A percentile compares a stretch with the other conserved stretches of the same genome.
Conservation (phyloP, 1,140 invertebrate species). For the Ephestia elutella region DNA sequence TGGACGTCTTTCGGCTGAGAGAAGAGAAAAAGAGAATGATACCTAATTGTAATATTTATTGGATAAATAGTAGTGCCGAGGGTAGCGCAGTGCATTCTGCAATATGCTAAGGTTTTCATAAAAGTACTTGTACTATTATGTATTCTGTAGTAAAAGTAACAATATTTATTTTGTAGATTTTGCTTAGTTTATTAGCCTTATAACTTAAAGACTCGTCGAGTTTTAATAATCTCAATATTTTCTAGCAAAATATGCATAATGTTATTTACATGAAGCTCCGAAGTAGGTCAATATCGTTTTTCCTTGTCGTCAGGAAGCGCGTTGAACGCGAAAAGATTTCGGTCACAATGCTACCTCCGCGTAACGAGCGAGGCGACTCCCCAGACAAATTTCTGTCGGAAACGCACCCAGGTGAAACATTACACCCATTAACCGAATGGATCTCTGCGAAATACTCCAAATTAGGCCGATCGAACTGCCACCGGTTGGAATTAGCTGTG, state of each 20-base stretch:
- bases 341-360: constrained; percentile 13
- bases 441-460: constrained; percentile 37
- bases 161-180: no score
- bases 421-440: constrained; percentile 40
- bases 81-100: no score
- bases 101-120: no score
- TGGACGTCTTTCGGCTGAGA: no score
- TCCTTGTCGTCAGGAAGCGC: background rate
- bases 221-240: background rate
- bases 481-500: constrained; percentile 37
- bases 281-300: background rate
- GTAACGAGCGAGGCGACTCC: constrained; percentile 16
- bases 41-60: no score
- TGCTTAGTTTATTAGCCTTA: no score
- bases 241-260: background rate
- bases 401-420: constrained; percentile 47
- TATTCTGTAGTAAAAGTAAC: no score
- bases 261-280: background rate
- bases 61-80: no score
- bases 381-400: constrained; percentile 28
- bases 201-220: no score
- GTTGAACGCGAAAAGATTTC: constrained; percentile 12
- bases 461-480: constrained; percentile 43
- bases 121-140: no score
- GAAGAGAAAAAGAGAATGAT: no score